phyloP scores from a whole-genome alignment of 1,140 invertebrate genomes.

The Hycleus cichorii region DNA sequence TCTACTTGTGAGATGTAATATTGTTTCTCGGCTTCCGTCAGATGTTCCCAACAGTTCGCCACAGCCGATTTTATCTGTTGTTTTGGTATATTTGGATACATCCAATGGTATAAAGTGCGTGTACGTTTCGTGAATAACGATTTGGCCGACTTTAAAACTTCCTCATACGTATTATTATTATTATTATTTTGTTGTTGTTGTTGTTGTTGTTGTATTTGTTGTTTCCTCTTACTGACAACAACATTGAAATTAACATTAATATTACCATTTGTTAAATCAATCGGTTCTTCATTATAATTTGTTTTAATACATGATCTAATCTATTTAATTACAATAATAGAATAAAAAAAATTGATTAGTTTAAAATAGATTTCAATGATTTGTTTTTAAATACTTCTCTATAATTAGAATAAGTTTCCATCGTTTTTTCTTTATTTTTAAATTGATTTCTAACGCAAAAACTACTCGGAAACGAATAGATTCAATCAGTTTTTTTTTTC shows the following conservation, averaged over 20 bases:
- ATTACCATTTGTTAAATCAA: not conserved
- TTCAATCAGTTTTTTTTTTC: too few species aligned
- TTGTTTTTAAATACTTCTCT: too few species aligned
- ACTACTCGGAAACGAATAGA: too few species aligned
- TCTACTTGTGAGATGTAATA: conserved; percentile 40
- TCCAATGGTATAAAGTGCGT: conserved; percentile 41
- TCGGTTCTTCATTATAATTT: not conserved
- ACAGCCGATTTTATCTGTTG: conserved; percentile 36
- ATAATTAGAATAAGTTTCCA: too few species aligned
- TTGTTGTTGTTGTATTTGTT: too few species aligned
- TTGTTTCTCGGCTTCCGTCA: conserved; percentile 35
- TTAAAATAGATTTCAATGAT: too few species aligned
- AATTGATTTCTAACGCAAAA: too few species aligned
- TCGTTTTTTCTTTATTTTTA: too few species aligned
- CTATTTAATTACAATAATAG: not conserved
- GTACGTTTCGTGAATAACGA: conserved; percentile 41
- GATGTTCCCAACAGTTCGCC: conserved; percentile 35
- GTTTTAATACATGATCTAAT: not conserved
- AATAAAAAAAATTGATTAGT: too few species aligned
- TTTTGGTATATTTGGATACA: conserved; percentile 38
- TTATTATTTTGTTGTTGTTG: not conserved
- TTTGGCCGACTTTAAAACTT: conserved; percentile 39
- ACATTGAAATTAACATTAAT: not conserved
- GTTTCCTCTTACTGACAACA: not conserved
- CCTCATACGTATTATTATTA: conserved; percentile 3